Base-by-base conservation (phyloP, 2,797 vertebrate genomes). In the Helicolenus hilgendorfi region DNA sequence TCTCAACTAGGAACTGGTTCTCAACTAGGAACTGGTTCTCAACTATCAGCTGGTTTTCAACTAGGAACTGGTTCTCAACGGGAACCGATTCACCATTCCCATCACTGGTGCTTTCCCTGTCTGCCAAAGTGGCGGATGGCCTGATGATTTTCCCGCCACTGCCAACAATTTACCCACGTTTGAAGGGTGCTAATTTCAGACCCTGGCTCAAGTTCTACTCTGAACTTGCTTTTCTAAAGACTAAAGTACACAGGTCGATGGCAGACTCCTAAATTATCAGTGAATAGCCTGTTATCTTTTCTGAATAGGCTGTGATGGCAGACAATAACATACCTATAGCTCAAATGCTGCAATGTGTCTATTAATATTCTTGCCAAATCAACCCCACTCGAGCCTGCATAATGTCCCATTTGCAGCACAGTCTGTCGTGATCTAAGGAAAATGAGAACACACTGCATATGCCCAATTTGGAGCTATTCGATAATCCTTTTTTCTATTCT, bases 311-410 rank as follows among this genome's bases (percentile, higher is more conserved):
- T 56, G 11, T 67, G 71, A 89, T 77, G 58, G 80, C 80, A 79
- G 79, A 90, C 85, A 92, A 86, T 84, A 86, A 87, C 87, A 88
- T 73, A 86, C 80, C 79, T 84, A 49, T 60, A 72, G 53, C 68
- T 84, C 58, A 73, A 86, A 78, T 82, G 79, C 65, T 72, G 64
- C 84, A 72, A 87, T 72, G 73, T 79, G 72, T 41, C 83, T 56
- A 76, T 87, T 90, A 63, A 92, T 90, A 85, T 90, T 84, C 69
- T 36, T 86, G 76, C 78, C 79, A 91, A 87, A 90, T 90, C 85
- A 87, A 85, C 86, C 79, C 86, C 81, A 77, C 83, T 88, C 89
- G 86, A 86, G 56, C 6, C 7, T 56, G 79, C 75, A 92, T 80
- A 81, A 85, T 91, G 84, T 86, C 77, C 79, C 63, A 80, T 89